These are phyloP conservation scores for Macrochelys suwanniensis DNA, from an alignment of 2,797 vertebrate genomes.

Conservation along the genomic window DNA sequence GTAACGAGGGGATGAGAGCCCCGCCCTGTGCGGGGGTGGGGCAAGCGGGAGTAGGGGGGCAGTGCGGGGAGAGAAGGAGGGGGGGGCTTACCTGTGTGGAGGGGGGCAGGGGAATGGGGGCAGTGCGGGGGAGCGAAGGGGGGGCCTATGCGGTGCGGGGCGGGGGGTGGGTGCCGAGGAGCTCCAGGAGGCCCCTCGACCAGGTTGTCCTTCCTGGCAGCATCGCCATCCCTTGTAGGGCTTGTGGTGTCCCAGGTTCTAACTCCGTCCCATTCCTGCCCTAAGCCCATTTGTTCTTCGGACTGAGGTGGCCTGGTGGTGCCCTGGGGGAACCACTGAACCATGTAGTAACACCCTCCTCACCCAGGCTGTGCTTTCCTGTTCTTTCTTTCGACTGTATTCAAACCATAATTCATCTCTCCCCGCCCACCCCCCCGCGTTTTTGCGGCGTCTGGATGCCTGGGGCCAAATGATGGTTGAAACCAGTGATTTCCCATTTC, in stretches of 20 bases:
- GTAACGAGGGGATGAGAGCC: not conserved
- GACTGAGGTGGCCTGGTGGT: not conserved
- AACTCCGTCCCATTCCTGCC: not conserved
- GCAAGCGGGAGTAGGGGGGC: not conserved
- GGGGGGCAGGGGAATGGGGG: not conserved
- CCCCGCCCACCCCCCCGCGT: accelerated
- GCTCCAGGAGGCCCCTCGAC: no score
- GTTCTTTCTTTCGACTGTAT: not conserved
- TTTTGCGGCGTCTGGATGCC: not conserved
- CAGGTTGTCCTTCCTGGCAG: not conserved
- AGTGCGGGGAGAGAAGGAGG: accelerated
- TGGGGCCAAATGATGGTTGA: not conserved
- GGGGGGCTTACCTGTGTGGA: accelerated
- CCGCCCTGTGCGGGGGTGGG: accelerated
- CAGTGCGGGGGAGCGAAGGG: accelerated
- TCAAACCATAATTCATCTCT: not conserved
- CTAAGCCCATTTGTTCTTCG: not conserved
- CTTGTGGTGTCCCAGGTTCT: not conserved
- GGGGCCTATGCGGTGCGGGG: not conserved
- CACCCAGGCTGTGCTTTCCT: not conserved
- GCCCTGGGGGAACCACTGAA: not conserved
- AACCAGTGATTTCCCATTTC: not conserved
- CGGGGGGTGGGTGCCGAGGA: not conserved
- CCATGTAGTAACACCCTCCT: not conserved
- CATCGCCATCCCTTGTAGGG: not conserved